phyloP scores from a whole-genome alignment of 53 echinoderm and acorn worm species.

The Crossaster papposus region DNA sequence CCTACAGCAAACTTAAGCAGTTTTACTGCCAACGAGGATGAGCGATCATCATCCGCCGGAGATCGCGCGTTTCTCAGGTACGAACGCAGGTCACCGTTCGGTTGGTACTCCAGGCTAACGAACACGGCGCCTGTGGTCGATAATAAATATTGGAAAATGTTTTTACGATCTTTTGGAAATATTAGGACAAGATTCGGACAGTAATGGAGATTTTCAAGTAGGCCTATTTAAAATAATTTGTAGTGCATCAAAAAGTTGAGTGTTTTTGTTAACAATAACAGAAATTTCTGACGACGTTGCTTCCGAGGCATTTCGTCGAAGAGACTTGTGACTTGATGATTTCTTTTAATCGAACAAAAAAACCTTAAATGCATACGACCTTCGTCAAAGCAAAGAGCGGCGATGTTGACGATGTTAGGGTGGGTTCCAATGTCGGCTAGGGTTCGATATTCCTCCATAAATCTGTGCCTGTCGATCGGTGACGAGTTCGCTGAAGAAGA shows the following conservation, averaged over 20 bases:
- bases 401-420: neutral
- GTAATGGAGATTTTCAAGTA: no score
- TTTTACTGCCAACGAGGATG: neutral
- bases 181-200: no score
- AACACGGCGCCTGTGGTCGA: neutral
- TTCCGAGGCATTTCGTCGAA: neutral
- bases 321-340: neutral
- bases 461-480: neutral
- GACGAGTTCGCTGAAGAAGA: neutral
- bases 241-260: no score
- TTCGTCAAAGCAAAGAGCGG: neutral
- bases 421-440: neutral
- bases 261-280: no score
- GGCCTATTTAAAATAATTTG: no score
- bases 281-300: no score
- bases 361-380: neutral
- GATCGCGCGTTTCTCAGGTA: conserved; percentile 27
- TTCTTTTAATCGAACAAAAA: neutral
- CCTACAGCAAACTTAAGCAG: conserved; percentile 49
- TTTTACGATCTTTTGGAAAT: no score
- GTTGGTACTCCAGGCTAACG: conserved; percentile 37
- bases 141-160: no score
- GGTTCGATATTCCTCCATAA: neutral
- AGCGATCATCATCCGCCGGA: neutral
- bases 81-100: conserved; percentile 34